phyloP scores from a whole-genome alignment of 2,888 invertebrate species.

The Gnatocerus cornutus region DNA sequence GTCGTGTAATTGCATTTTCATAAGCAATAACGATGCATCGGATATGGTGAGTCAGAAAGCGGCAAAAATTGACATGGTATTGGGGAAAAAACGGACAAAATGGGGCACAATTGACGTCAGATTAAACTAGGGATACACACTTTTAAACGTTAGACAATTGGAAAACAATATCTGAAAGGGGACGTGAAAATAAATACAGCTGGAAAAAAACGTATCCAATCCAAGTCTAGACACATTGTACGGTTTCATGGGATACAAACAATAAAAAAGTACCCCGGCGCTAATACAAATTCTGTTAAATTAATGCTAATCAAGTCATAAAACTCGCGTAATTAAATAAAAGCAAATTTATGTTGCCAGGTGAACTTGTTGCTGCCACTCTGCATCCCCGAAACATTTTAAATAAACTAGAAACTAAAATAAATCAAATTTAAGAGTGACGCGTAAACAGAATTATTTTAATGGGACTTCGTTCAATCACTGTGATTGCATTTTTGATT shows the following conservation, averaged over 20 bases:
- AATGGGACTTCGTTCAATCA: too few relatives aligned
- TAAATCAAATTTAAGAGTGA: too few relatives aligned
- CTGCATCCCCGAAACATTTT: too few relatives aligned
- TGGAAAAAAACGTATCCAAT: neutral
- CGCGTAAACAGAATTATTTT: too few relatives aligned
- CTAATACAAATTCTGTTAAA: neutral
- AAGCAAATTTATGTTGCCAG: neutral
- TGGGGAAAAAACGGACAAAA: conserved; percentile 8
- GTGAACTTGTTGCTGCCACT: too few relatives aligned
- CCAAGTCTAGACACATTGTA: neutral
- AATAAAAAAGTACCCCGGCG: neutral
- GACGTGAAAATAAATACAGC: neutral
- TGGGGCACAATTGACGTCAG: neutral
- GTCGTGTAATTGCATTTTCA: conserved; percentile 67
- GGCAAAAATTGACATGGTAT: conserved; percentile 26
- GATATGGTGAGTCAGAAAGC: conserved; percentile 33
- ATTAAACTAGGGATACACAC: neutral
- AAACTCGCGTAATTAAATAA: neutral
- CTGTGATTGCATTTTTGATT: too few relatives aligned
- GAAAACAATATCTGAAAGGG: neutral
- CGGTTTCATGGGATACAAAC: neutral
- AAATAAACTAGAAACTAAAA: too few relatives aligned
- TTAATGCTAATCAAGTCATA: neutral
- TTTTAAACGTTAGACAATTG: conserved; percentile 2
- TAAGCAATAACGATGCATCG: conserved; percentile 55